Base-by-base conservation (phyloP, 2,888 invertebrate species). In the Archips crataeganus region DNA sequence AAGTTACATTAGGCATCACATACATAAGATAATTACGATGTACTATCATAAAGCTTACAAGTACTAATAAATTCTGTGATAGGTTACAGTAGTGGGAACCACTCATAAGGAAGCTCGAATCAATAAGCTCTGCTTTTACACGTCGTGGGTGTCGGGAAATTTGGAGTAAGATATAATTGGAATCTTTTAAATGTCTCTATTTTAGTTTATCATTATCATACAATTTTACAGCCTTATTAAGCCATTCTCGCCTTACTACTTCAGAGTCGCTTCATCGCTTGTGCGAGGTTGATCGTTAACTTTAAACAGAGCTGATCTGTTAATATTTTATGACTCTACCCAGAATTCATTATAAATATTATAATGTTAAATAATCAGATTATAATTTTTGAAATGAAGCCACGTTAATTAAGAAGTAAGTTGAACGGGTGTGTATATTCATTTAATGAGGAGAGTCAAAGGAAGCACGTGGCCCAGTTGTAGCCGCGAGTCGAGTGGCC, bases 401-500 rank as follows among this genome's bases (percentile, higher is more conserved):
- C 11, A 8, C 9, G 47, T 4, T 63, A 13, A 47, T 63, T 32
- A 47, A 34, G 9, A 47, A 63, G 9, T 34, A 13, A 63, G 32
- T 32, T 57, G 32, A n/a, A 11, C 57, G 11, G 32, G 57, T 11
- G 57, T 34, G 32, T 63, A 42, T 11, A 34, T 13, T 49, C 8
- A 36, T 51, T 15, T 51, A 36, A 51, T 51, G 51, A 49, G 59
- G 34, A 49, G 72, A 42, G 67, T 47, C 36, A 23, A 11, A 72
- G 54, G 54, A 49, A 51, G 64, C 64, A 69, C 42, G 63, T 49
- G 68, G 59, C 49, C 59, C 70, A 70, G 64, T 63, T 60, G 74
- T 70, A 64, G 62, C 61, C 54, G 11, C 42, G 15, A 54, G 54
- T 23, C 60, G 59, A 54, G 77, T 74, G 76, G 75, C 75, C 75